A percentile compares a stretch with the other conserved stretches of the same genome.
phyloP scores from a whole-genome alignment of 2,797 vertebrate genomes.

The Thaleichthys pacificus region DNA sequence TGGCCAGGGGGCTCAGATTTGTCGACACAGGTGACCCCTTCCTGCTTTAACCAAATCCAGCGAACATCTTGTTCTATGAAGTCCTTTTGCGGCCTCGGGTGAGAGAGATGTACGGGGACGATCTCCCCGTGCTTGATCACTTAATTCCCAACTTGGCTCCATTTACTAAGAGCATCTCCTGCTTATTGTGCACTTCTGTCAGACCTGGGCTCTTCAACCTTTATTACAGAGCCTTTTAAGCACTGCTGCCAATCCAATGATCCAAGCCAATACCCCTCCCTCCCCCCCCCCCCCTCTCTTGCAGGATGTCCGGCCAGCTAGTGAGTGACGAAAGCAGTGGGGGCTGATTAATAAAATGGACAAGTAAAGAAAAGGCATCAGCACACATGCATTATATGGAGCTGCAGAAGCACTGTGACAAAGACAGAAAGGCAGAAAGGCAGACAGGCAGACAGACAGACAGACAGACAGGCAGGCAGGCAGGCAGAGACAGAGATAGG shows the following conservation, averaged over 20 bases:
- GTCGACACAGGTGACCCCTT: not conserved
- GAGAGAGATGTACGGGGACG: slow-evolving; percentile 63
- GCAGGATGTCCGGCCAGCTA: too few species aligned
- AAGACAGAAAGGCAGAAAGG: not conserved
- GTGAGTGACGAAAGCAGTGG: slow-evolving; percentile 28
- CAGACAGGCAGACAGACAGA: too few species aligned
- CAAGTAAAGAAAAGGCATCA: not conserved
- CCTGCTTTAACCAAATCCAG: slow-evolving; percentile 52
- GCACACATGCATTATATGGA: not conserved
- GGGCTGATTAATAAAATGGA: slow-evolving; percentile 31
- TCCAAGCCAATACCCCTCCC: slow-evolving; percentile 44
- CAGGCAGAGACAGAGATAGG: too few species aligned
- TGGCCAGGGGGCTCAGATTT: too few species aligned
- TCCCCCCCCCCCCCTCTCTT: slow-evolving; percentile 23
- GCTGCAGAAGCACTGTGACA: not conserved
- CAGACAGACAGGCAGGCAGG: too few species aligned
- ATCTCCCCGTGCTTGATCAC: slow-evolving; percentile 72
- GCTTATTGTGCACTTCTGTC: slow-evolving; percentile 78
- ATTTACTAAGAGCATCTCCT: slow-evolving; percentile 66
- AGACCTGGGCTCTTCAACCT: slow-evolving; percentile 56
- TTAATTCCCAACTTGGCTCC: slow-evolving; percentile 76
- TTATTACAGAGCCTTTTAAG: slow-evolving; percentile 58
- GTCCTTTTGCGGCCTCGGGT: slow-evolving; percentile 66
- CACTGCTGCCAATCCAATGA: slow-evolving; percentile 50
- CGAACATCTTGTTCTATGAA: slow-evolving; percentile 67